Evolutionary conservation across 2,797 vertebrate species (phyloP).

Genomic region (Micrastur ruficollis): DNA sequence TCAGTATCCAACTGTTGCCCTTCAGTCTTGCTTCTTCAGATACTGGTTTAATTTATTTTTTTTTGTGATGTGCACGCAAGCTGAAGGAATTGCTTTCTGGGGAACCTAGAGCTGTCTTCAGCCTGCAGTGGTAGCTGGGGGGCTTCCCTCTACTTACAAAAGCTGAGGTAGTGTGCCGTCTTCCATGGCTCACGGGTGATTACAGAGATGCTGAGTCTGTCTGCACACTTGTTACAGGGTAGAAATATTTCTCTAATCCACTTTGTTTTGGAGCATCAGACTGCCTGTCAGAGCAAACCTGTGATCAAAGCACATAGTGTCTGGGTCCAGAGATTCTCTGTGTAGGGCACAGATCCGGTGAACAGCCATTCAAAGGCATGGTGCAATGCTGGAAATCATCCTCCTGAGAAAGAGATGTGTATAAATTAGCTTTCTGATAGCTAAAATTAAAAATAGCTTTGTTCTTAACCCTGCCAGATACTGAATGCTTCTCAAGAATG

Average conservation of each 20-base stretch:
- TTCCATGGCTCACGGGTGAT: neutral
- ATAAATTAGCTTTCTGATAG: neutral
- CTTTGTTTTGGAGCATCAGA: neutral
- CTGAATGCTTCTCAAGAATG: neutral
- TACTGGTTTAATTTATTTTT: neutral
- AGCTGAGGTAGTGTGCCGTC: neutral
- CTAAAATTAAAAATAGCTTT: neutral
- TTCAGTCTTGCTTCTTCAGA: neutral
- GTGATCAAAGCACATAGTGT: neutral
- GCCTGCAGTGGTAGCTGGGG: neutral
- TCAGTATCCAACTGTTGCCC: neutral
- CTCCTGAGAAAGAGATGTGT: neutral
- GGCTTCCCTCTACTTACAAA: neutral
- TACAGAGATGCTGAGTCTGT: neutral
- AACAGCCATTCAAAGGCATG: neutral
- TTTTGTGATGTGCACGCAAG: rapidly evolving
- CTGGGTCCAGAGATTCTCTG: neutral
- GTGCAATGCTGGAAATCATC: neutral
- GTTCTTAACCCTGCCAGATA: neutral
- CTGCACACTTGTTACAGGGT: neutral
- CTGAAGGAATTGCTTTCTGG: neutral
- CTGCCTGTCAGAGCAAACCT: neutral
- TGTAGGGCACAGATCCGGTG: neutral
- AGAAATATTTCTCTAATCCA: neutral
- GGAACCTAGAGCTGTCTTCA: neutral